These are phyloP conservation scores for Eonycteris spelaea DNA, from an alignment of 2,113 vertebrate species.

Conservation along the genomic window DNA sequence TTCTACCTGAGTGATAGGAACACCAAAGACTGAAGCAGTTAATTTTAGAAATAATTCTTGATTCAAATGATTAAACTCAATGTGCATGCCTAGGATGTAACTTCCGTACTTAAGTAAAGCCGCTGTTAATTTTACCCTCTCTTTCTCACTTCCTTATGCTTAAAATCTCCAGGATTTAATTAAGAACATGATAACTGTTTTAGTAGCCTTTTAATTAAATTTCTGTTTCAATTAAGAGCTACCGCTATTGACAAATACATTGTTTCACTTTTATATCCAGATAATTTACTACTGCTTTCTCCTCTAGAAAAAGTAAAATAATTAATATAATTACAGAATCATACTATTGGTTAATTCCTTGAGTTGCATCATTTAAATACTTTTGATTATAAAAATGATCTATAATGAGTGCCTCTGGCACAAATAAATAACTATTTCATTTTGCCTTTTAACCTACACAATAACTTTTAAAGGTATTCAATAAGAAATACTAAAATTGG, in stretches of 20 bases:
- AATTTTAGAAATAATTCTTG: neutral
- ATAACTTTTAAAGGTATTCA: neutral
- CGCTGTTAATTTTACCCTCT: neutral
- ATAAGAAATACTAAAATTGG: neutral
- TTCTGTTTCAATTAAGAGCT: slow-evolving; percentile 21
- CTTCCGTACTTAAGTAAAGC: neutral
- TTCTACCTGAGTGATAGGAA: neutral
- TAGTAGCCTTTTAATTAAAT: slow-evolving; percentile 51
- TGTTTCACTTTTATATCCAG: neutral
- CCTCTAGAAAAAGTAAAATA: neutral
- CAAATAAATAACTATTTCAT: neutral
- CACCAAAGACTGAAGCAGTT: neutral
- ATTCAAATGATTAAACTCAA: neutral
- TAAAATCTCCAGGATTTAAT: slow-evolving; percentile 43
- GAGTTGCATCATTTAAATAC: neutral
- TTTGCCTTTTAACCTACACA: neutral
- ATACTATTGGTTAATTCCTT: neutral
- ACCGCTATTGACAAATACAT: slow-evolving; percentile 27
- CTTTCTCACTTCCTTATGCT: slow-evolving; percentile 10
- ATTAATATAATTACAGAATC: neutral
- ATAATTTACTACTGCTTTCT: neutral
- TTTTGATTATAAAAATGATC: neutral
- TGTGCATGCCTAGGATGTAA: neutral
- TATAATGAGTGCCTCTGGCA: neutral
- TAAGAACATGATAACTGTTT: slow-evolving; percentile 37